These are phyloP conservation scores for Syritta pipiens DNA, from an alignment of 2,888 invertebrate genomes.

Conservation along the genomic window DNA sequence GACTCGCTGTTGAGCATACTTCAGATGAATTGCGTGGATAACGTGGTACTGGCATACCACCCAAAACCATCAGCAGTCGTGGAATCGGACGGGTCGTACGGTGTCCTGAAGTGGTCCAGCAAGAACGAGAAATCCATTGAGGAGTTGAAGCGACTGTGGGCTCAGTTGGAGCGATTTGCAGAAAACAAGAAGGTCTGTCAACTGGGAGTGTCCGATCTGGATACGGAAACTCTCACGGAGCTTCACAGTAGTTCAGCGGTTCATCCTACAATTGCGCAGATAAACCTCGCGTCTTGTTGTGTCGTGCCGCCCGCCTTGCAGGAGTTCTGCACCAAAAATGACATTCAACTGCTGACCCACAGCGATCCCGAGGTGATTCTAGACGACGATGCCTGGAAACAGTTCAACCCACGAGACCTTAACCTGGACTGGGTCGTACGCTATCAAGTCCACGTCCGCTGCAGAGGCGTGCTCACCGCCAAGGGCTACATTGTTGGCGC, in stretches of 20 bases:
- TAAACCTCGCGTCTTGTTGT: conserved; percentile 95
- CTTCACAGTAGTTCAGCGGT: conserved; percentile 88
- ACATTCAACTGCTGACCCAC: conserved; percentile 96
- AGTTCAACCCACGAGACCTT: conserved; percentile 81
- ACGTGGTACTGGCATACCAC: conserved; percentile 89
- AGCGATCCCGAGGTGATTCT: conserved; percentile 88
- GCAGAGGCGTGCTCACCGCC: conserved; percentile 92
- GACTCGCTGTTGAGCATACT: conserved; percentile 86
- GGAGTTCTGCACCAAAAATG: conserved; percentile 93
- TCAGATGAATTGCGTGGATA: conserved; percentile 87
- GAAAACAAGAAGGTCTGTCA: conserved; percentile 83
- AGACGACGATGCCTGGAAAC: conserved; percentile 81
- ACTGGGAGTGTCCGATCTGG: conserved; percentile 94
- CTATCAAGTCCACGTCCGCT: conserved; percentile 93
- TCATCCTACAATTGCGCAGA: conserved; percentile 93
- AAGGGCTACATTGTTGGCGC: conserved; percentile 90
- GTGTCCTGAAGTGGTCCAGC: conserved; percentile 80
- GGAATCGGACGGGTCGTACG: conserved; percentile 71
- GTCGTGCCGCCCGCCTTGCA: conserved; percentile 95
- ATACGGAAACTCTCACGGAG: conserved; percentile 87
- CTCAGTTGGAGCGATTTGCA: conserved; percentile 86
- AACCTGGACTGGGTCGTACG: conserved; percentile 88
- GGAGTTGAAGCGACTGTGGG: conserved; percentile 88
- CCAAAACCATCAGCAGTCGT: conserved; percentile 75
- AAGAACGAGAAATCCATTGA: conserved; percentile 80